phyloP scores from a whole-genome alignment of 2,113 vertebrate species.

The Gallinago undulata region DNA sequence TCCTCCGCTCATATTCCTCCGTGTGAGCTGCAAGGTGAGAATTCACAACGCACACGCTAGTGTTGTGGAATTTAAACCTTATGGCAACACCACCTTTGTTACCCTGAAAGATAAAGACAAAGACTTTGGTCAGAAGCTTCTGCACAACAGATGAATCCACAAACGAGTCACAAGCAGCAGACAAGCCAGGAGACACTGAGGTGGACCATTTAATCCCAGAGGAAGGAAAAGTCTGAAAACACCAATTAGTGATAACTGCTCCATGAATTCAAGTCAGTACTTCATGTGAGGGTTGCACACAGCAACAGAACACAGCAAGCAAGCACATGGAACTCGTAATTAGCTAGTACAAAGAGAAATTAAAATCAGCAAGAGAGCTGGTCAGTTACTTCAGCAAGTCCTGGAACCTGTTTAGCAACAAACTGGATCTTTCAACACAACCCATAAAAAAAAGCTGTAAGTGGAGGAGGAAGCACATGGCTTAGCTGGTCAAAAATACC shows the following conservation, averaged over 20 bases:
- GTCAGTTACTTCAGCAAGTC: neutral
- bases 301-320: neutral
- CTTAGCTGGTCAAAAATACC: neutral
- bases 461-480: neutral
- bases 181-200: neutral
- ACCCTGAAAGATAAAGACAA: constrained; percentile 76
- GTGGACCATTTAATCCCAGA: neutral
- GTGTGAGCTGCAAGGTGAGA: constrained; percentile 92
- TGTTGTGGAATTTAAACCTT: constrained; percentile 93
- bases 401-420: neutral
- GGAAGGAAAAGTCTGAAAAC: neutral
- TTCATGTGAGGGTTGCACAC: neutral
- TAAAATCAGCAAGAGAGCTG: neutral
- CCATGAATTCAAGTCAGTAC: neutral
- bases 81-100: constrained; percentile 96
- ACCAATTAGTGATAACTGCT: neutral
- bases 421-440: neutral
- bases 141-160: neutral
- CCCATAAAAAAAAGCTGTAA: neutral
- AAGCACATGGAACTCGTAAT: neutral
- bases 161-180: neutral
- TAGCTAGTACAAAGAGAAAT: neutral
- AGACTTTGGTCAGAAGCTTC: neutral
- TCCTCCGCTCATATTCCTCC: constrained; percentile 91
- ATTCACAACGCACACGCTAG: constrained; percentile 91